A percentile compares a stretch with the other conserved stretches of the same genome.
Conservation (phyloP, 2,888 invertebrate genomes). For the Branchipolynoe longqiensis region DNA sequence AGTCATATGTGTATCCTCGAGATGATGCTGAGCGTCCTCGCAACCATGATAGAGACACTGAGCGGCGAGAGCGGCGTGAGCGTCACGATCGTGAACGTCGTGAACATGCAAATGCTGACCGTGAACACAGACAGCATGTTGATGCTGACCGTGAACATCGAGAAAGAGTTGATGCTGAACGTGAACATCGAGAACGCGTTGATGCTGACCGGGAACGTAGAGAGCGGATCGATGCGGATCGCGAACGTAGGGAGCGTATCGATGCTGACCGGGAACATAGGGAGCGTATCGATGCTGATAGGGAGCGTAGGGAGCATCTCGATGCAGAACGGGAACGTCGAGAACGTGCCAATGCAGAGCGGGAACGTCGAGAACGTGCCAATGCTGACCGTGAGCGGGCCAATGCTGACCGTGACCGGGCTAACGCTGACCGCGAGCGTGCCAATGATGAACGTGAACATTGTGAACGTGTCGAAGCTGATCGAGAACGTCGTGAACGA, state of each 20-base stretch:
- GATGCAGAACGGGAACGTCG: conserved; percentile 8
- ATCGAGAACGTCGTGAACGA: not conserved
- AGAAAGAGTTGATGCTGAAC: not conserved
- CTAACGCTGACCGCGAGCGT: not conserved
- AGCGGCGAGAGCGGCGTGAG: conserved; percentile 24
- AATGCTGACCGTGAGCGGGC: not conserved
- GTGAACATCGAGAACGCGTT: not conserved
- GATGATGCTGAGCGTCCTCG: conserved; percentile 21
- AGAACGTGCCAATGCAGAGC: conserved; percentile 9
- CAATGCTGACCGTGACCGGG: not conserved
- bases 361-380: not conserved
- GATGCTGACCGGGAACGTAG: not conserved
- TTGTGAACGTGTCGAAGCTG: conserved; percentile 5
- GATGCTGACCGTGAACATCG: not conserved
- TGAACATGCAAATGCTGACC: not conserved
- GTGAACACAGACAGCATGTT: not conserved
- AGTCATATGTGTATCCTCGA: conserved; percentile 17
- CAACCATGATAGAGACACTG: conserved; percentile 25
- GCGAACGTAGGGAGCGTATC: not conserved
- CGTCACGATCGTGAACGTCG: not conserved
- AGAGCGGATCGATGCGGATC: not conserved
- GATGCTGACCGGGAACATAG: not conserved
- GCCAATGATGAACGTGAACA: not conserved
- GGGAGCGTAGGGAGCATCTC: not conserved
- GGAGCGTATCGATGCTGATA: not conserved